These are phyloP conservation scores for Cossypha dichroa DNA, from an alignment of 2,797 vertebrate genomes.

Conservation along the genomic window DNA sequence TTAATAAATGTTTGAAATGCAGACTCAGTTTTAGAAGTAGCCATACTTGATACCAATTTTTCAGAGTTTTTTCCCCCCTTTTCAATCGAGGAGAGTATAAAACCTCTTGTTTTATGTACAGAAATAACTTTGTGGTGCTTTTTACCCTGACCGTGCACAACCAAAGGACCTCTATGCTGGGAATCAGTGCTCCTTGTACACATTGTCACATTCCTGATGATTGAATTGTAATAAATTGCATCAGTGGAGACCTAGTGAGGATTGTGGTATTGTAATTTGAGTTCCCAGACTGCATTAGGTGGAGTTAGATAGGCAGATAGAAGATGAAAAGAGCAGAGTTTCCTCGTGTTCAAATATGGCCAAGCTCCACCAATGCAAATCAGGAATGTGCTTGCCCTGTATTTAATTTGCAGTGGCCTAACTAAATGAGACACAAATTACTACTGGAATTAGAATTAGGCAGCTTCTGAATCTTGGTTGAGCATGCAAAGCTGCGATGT, in stretches of 20 bases:
- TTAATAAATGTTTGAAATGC: constrained; percentile 26
- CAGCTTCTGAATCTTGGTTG: background rate
- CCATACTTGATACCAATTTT: background rate
- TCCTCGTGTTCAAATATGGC: background rate
- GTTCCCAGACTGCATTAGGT: background rate
- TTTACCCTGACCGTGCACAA: background rate
- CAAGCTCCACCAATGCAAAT: background rate
- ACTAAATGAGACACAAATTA: background rate
- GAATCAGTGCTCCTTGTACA: background rate
- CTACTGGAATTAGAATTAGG: background rate
- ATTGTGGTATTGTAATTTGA: background rate
- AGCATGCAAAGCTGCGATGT: background rate
- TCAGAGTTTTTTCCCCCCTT: accelerated
- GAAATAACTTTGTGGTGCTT: background rate
- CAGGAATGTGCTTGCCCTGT: background rate
- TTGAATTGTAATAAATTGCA: background rate
- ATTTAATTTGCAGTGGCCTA: background rate
- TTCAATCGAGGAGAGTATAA: background rate
- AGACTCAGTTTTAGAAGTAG: background rate
- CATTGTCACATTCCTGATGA: background rate
- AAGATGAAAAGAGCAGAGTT: background rate
- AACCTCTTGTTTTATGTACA: background rate
- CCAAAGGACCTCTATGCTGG: background rate
- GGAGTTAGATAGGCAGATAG: background rate
- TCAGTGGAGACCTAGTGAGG: background rate